Base-by-base conservation (phyloP, 2,113 vertebrate species). In the Mellivora capensis region DNA sequence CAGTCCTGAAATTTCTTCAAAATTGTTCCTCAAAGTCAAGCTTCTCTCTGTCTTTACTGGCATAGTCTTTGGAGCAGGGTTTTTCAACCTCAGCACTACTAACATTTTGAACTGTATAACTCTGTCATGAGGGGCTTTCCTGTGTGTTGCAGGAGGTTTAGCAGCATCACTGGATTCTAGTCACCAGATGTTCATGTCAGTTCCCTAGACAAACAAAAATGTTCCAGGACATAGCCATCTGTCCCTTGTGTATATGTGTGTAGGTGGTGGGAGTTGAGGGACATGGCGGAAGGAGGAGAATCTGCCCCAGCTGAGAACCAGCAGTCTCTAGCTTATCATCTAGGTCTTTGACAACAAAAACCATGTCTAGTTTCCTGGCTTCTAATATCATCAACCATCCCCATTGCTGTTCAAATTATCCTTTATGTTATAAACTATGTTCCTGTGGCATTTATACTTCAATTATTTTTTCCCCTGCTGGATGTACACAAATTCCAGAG, bases 161-260 rank as follows among this genome's bases (percentile, higher is more conserved):
- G 4, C 25, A 62, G 20, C 21, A 37, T 59, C 11, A 8, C 5
- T 87, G 31, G 37, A 13, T 17, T 82, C 88, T 59, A 7, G 5
- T 17, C 13, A 31, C 6, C 9, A 87, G 13, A 27, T 42, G 12
- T 7, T 85, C 7, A 4, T 59, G 47, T 82, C n/a, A 34, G 6
- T 12, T 71, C 34, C 14, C 7, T 44, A 57, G 62, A 61, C 39
- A 27, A 91, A 44, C 34, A 89, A 76, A 90, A 87, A 31, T 47
- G 3, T 87, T 49, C 87, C 0, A 7, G 27, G 7, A 87, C 1
- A 49, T 27, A 27, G 5, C 6, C 42, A 59, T 15, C 69, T 25
- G 4, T 31, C 9, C 2, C 0, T 0, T 47, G 2, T 59, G 15
- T 10, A 14, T 8, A 7, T 25, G 69, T 34, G 9, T 25, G 27